These are phyloP conservation scores for Rhinophrynus dorsalis DNA, from an alignment of 2,797 vertebrate genomes.

Conservation along the genomic window DNA sequence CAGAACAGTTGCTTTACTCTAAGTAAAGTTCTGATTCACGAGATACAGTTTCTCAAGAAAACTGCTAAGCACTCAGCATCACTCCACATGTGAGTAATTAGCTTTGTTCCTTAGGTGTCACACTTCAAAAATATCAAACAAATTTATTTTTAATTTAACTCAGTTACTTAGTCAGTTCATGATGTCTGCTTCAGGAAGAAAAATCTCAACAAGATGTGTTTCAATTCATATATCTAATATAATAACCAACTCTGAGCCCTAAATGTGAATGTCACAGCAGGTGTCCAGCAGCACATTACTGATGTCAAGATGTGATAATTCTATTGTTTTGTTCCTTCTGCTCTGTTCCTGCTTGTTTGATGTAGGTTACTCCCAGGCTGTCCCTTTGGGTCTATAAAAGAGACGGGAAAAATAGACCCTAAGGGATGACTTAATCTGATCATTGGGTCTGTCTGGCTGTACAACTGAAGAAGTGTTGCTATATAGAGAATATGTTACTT, in stretches of 20 bases:
- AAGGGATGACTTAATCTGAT: too few species aligned
- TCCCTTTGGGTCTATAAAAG: too few species aligned
- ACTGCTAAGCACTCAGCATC: neutral
- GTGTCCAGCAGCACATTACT: neutral
- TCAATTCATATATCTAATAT: neutral
- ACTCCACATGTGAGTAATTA: neutral
- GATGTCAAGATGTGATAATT: slow-evolving; percentile 1
- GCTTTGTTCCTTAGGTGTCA: neutral
- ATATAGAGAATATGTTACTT: too few species aligned
- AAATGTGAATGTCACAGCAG: neutral
- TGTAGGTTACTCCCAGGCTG: too few species aligned
- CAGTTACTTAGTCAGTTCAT: neutral
- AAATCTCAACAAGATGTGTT: neutral
- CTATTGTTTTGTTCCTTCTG: neutral
- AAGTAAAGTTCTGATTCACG: too few species aligned
- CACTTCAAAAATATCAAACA: neutral
- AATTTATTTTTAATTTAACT: neutral
- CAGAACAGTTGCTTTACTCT: neutral
- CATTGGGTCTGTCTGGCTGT: too few species aligned
- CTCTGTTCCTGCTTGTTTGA: too few species aligned
- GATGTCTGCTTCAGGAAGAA: neutral
- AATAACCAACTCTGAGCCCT: neutral
- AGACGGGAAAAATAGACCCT: too few species aligned
- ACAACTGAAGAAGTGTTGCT: too few species aligned
- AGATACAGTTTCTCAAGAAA: neutral